These are phyloP conservation scores for Agrochola circellaris DNA, from an alignment of 2,888 invertebrate genomes.

Conservation along the genomic window DNA sequence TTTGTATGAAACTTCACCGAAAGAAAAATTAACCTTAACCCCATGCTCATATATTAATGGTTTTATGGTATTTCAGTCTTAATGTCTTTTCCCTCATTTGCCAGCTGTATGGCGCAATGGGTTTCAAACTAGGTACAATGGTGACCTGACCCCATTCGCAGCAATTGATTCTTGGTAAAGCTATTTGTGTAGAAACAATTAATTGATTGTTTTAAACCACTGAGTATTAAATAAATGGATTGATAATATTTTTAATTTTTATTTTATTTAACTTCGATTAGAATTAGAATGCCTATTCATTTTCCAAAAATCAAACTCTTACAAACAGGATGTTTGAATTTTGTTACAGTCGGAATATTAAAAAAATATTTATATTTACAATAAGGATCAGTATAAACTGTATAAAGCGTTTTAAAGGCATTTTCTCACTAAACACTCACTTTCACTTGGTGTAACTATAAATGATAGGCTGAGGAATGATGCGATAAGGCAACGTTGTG, in stretches of 20 bases:
- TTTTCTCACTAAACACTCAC: no score
- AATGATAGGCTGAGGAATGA: no score
- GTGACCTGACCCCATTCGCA: constrained; percentile 14
- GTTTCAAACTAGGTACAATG: constrained; percentile 10
- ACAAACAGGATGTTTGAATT: background rate
- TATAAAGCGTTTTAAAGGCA: no score
- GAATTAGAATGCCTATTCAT: background rate
- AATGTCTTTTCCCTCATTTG: constrained; percentile 8
- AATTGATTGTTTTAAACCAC: constrained; percentile 3
- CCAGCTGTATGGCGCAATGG: constrained; percentile 5
- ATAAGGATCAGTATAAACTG: no score
- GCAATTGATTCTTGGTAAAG: constrained; percentile 18
- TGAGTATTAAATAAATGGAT: background rate
- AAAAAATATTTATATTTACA: background rate
- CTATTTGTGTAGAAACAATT: constrained; percentile 9
- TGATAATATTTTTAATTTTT: background rate
- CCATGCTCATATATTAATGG: no score
- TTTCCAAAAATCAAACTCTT: background rate
- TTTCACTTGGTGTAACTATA: no score
- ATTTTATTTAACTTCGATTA: background rate
- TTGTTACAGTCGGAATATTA: background rate
- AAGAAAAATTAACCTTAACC: no score
- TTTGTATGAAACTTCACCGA: no score
- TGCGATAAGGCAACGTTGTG: no score
- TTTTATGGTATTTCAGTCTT: constrained; percentile 14